Evolutionary conservation across 2,797 vertebrate species (phyloP).

Genomic region (Rhinella marina): DNA sequence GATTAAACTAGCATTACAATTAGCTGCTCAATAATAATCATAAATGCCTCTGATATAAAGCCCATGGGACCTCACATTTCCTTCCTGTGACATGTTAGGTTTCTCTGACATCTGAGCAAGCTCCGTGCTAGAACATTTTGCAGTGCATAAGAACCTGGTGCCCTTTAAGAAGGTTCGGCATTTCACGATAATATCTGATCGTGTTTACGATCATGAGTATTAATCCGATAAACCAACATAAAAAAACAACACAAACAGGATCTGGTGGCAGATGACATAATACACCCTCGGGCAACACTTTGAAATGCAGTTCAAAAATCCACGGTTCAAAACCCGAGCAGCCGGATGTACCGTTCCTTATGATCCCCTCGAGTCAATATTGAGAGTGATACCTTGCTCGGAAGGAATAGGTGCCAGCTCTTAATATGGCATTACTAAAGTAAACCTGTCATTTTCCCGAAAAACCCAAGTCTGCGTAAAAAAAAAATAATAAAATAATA

Average conservation of each 20-base stretch:
- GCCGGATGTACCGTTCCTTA: constrained; percentile 7
- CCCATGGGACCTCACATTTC: neutral
- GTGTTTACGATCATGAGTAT: constrained; percentile 29
- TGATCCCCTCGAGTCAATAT: constrained; percentile 45
- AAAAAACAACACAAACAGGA: constrained; percentile 49
- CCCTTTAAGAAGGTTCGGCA: constrained; percentile 65
- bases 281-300: constrained; percentile 36
- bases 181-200: neutral
- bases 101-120: neutral
- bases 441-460: constrained; percentile 49
- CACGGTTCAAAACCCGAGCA: constrained; percentile 9
- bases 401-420: constrained; percentile 51
- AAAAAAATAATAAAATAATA: neutral
- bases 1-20: neutral
- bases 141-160: neutral
- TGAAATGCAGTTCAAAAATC: constrained; percentile 38
- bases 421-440: constrained; percentile 58
- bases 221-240: constrained; percentile 24
- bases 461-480: constrained; percentile 24
- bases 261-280: constrained; percentile 11
- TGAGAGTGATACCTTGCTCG: constrained; percentile 46
- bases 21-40: neutral
- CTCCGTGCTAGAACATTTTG: neutral
- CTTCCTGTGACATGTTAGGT: neutral
- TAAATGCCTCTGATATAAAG: neutral